A percentile compares a stretch with the other conserved stretches of the same genome.
Conservation (phyloP, 2,113 vertebrate species). For the Zosterops borbonicus region DNA sequence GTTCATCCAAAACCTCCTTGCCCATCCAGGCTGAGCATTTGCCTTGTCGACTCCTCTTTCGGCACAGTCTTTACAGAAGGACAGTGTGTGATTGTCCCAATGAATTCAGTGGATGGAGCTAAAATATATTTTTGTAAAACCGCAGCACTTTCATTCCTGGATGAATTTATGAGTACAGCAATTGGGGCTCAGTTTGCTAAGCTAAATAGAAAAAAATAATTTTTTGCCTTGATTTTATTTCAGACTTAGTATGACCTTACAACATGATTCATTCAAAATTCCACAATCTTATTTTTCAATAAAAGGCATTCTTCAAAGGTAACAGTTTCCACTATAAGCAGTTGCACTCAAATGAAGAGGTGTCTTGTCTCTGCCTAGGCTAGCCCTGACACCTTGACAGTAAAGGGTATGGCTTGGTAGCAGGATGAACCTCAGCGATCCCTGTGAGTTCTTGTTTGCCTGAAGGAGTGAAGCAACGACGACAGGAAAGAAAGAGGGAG, state of each 20-base stretch:
- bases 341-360: background rate
- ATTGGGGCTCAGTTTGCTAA: background rate
- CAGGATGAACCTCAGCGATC: no score
- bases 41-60: no score
- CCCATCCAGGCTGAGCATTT: no score
- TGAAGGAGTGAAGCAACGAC: no score
- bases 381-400: no score
- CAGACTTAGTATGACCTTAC: background rate
- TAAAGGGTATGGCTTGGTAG: no score
- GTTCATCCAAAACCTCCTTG: no score
- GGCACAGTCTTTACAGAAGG: background rate
- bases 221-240: background rate
- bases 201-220: background rate
- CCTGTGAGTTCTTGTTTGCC: no score
- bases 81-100: rapidly evolving
- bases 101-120: background rate
- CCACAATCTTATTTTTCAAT: background rate
- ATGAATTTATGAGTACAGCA: background rate
- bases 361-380: no score
- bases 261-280: no score
- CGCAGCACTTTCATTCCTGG: background rate
- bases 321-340: background rate
- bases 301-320: background rate
- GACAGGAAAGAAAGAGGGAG: no score
- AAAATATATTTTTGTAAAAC: background rate